A percentile compares a stretch with the other conserved stretches of the same genome.
Conservation (phyloP, 37 sponge, comb jelly and placozoan species). For the Halisarca cf. caerulea region DNA sequence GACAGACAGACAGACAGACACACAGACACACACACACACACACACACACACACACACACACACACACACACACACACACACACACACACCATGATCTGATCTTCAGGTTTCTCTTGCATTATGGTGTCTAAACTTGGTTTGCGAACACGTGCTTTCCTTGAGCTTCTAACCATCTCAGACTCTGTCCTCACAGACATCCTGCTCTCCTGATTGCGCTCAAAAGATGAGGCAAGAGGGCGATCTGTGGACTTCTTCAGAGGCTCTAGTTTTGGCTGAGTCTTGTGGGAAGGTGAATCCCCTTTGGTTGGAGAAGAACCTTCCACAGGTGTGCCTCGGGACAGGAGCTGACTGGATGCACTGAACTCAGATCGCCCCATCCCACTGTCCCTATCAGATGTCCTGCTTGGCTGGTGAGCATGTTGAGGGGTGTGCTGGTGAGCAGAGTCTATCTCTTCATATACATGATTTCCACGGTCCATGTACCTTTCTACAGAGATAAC, state of each 20-base stretch:
- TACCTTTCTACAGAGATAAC: not conserved
- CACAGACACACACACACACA: constrained; percentile 23
- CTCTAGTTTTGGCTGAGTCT: not conserved
- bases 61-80: no score
- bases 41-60: not conserved
- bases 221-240: not conserved
- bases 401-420: not conserved
- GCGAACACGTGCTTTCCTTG: not conserved
- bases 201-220: not conserved
- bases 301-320: not conserved
- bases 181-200: constrained; percentile 16
- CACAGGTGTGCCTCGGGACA: not conserved
- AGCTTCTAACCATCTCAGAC: not conserved
- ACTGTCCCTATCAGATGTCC: constrained; percentile 16
- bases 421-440: not conserved
- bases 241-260: not conserved
- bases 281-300: not conserved
- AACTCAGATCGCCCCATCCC: constrained; percentile 23
- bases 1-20: constrained; percentile 14
- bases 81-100: not conserved
- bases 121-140: constrained; percentile 10
- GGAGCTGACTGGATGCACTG: constrained; percentile 27
- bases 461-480: not conserved
- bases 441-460: constrained; percentile 5
- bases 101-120: not conserved